Evolutionary conservation across 2,888 invertebrate species (phyloP), one percentile per base, ranked within the genome.

Genomic region (Heliconius hortense): DNA sequence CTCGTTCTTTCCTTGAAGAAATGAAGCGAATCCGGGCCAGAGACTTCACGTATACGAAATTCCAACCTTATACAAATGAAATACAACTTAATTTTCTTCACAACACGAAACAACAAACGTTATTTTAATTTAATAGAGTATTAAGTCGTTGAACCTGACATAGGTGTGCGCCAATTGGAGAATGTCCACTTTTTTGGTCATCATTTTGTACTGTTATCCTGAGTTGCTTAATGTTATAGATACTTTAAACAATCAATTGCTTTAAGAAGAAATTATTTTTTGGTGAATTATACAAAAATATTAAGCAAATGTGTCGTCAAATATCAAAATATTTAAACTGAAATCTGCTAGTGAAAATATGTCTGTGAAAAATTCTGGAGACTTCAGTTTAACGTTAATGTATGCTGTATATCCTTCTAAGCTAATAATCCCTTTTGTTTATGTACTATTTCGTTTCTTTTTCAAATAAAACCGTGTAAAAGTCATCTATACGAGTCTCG

Each of bases 11-110:
- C 86, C 80, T 74, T 74, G 24, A 87, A 85, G 86, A 90, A 90
- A 88, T 89, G 86, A 88, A 88, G 82, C 88, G 84, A 88, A 89
- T 86, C 90, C 88, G 85, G 88, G 87, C 83, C 89, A 87, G 78
- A 82, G 78, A 80, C 69, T 76, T 64, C 62, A 75, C 53, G 59
- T 75, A 79, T 73, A 72, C 80, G 71, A 87, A 86, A 84, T 80
- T 64, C 81, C 79, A 78, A 81, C 86, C 84, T 76, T 87, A 85
- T 75, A 67, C 53, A 60, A 73, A 62, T 64, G 77, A 39, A 72
- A 81, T 85, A 88, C 53, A 82, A 83, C 78, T 77, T 77, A 82
- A 83, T 82, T 81, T 82, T 11, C 56, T 60, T 70, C 63, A 68
- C 53, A 63, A 43, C 24, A 43, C 66, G 66, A 39, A 66, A 39